Evolutionary conservation across 2,797 vertebrate genomes (phyloP).

Genomic region (Urocyon cinereoargenteus): DNA sequence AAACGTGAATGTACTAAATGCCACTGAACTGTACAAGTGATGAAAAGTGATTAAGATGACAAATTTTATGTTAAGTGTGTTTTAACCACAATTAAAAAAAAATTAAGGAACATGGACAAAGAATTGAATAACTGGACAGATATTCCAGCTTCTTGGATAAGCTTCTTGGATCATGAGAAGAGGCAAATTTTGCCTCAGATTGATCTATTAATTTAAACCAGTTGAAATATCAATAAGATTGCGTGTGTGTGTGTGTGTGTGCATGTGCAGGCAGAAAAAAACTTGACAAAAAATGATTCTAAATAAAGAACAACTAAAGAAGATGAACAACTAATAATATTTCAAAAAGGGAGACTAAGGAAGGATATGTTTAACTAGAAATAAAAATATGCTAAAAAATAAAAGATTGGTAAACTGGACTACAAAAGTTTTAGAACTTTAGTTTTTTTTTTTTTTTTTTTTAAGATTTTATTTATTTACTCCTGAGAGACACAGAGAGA

Average conservation of each 20-base stretch:
- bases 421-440: background rate
- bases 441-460: too few species aligned
- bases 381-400: background rate
- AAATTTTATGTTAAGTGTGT: background rate
- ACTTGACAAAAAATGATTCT: conserved; percentile 24
- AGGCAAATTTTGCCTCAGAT: background rate
- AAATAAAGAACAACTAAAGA: background rate
- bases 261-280: too few species aligned
- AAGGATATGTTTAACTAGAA: background rate
- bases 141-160: background rate
- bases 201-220: background rate
- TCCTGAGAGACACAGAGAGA: too few species aligned
- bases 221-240: background rate
- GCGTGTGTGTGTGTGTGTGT: background rate
- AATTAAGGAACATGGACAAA: background rate
- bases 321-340: background rate
- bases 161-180: background rate
- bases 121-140: background rate
- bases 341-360: background rate
- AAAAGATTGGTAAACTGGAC: background rate
- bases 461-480: too few species aligned
- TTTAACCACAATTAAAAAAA: background rate
- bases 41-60: background rate
- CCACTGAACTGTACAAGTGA: background rate
- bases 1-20: background rate